A percentile compares a stretch with the other conserved stretches of the same genome.
Conservation (phyloP, 2,797 vertebrate genomes). For the Syngnathus acus region DNA sequence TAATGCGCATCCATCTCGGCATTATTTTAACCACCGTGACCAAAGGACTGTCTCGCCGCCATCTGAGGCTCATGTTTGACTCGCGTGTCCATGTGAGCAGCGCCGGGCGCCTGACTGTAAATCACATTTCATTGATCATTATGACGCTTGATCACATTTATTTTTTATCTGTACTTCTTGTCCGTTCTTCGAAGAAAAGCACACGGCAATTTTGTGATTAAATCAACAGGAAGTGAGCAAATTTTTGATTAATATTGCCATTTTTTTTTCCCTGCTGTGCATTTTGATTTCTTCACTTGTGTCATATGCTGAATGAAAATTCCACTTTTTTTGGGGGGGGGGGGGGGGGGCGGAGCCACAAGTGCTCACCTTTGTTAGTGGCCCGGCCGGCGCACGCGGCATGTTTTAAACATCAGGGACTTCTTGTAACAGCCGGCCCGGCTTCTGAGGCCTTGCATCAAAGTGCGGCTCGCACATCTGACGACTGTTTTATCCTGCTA, state of each 20-base stretch:
- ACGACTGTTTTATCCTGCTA: conserved; percentile 95
- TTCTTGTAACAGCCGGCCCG: conserved; percentile 74
- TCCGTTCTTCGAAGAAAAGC: no score
- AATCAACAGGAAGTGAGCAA: neutral
- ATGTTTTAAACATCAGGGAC: conserved; percentile 79
- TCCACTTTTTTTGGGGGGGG: conserved; percentile 48
- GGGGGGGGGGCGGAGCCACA: conserved; percentile 40
- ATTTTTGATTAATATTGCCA: neutral
- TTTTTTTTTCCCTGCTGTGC: neutral
- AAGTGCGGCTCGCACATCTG: conserved; percentile 88
- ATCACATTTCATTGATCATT: neutral
- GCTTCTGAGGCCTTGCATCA: conserved; percentile 88
- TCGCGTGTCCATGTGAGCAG: neutral
- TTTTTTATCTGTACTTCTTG: no score
- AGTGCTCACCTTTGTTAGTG: conserved; percentile 74
- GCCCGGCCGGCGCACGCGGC: conserved; percentile 35
- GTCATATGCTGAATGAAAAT: conserved; percentile 18
- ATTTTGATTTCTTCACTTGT: conserved; percentile 11
- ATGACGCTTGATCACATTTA: neutral
- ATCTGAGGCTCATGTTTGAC: neutral
- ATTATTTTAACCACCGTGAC: conserved; percentile 20
- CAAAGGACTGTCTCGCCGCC: neutral
- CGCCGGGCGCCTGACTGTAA: neutral
- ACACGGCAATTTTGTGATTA: neutral
- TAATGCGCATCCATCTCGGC: conserved; percentile 15